Base-by-base conservation (phyloP, 2,888 invertebrate species). In the Latrodectus hesperus region DNA sequence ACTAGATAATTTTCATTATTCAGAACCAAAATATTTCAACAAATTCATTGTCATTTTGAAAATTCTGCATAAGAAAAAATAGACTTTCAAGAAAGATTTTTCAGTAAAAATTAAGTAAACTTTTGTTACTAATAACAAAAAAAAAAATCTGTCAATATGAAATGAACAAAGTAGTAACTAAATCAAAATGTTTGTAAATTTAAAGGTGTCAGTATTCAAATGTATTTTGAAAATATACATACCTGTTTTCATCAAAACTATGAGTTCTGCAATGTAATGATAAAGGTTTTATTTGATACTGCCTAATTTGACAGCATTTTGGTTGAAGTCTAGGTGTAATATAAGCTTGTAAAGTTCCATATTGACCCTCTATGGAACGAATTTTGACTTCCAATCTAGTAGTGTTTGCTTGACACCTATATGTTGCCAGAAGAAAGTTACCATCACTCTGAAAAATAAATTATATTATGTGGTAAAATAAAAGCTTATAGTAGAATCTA, bases 391-490 rank as follows among this genome's bases (percentile, higher is more conserved):
- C 98, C 87, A 99, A 93, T 72, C 97, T 94, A 90, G 96, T 97
- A 0, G 97, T 97, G 90, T 98, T 97, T 16, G 97, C 95, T 93
- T 98, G 98, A 92, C 98, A 98, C 88, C 98, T 94, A 91, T 98
- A 97, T 1, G 98, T 98, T 12, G 96, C 97, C 89, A 98, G 92
- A 75, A 96, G 92, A 90, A 94, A 94, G 92, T 96, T 96, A 49
- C 95, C 95, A 91, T 93, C 88, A 83, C 22, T 82, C 88, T 88
- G 51, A 38, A 88, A 81, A 83, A 10, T 6, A 64, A 73, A 53
- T 55, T 17, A 49, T 53, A 38, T 64, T 12, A 53, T 3, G 38
- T 38, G 14, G 55, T 73, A 60, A 80, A 53, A 12, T 16, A 38
- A 6, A 38, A 38, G 6, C 38, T 6, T 38, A 6, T 6, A 38